Evolutionary conservation across 92 coral and sea anemone genomes (phyloP).

Genomic region (Parazoanthus atlanticus): DNA sequence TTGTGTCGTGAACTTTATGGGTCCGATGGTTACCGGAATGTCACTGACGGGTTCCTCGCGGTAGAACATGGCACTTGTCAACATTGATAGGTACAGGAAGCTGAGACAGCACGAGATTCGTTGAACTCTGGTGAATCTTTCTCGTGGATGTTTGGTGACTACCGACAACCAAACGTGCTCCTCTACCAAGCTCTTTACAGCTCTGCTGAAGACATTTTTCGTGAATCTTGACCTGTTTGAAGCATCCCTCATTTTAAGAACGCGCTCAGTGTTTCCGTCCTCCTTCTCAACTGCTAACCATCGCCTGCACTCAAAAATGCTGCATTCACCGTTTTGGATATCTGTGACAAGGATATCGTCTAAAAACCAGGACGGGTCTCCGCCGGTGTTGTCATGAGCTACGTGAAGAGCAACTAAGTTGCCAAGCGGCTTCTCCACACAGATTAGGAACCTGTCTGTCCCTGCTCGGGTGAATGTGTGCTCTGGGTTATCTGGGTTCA

Average conservation of each 20-base stretch:
- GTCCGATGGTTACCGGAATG: too few relatives aligned
- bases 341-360: slow-evolving; percentile 18
- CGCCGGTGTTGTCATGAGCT: slow-evolving; percentile 52
- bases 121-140: slow-evolving; percentile 55
- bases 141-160: slow-evolving; percentile 37
- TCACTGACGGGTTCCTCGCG: too few relatives aligned
- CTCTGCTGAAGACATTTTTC: neutral
- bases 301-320: too few relatives aligned
- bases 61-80: neutral
- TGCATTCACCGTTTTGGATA: too few relatives aligned
- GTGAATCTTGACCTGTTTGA: slow-evolving; percentile 2
- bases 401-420: slow-evolving; percentile 19
- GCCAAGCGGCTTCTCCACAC: slow-evolving; percentile 39
- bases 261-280: neutral
- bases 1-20: too few relatives aligned
- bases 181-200: slow-evolving; percentile 44
- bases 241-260: slow-evolving; percentile 31
- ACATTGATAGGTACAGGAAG: slow-evolving; percentile 47
- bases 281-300: neutral
- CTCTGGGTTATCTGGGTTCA: neutral
- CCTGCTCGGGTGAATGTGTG: slow-evolving; percentile 40
- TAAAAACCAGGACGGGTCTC: slow-evolving; percentile 55
- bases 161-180: slow-evolving; percentile 62
- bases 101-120: slow-evolving; percentile 58
- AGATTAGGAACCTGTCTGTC: slow-evolving; percentile 12